Percentiles rank a stretch among this genome's conserved stretches.
Evolutionary conservation across 2,113 vertebrate genomes (phyloP).

Genomic region (Phrynocephalus versicolor): DNA sequence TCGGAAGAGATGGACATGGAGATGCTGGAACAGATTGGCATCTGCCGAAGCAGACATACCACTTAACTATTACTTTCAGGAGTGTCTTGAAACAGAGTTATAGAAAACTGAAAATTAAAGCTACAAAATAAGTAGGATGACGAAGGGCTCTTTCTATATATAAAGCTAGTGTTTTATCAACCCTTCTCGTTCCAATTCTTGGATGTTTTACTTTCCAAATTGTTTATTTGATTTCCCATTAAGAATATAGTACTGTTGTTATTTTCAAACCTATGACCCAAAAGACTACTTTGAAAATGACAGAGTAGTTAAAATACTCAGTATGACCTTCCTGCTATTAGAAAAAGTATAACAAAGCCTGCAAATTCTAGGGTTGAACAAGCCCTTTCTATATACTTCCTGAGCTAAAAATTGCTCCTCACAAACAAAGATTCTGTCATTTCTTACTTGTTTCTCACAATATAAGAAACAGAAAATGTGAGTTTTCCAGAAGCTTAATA

Average conservation of each 20-base stretch:
- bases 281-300: constrained; percentile 15
- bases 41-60: background rate
- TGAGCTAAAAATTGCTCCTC: constrained; percentile 3
- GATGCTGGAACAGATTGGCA: background rate
- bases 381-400: constrained; percentile 8
- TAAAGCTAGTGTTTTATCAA: background rate
- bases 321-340: background rate
- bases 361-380: background rate
- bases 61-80: background rate
- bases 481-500: background rate
- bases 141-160: background rate
- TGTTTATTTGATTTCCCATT: background rate
- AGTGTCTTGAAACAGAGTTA: background rate
- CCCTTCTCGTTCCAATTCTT: background rate
- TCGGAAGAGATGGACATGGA: background rate
- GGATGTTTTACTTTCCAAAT: background rate
- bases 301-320: constrained; percentile 8
- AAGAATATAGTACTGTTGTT: background rate
- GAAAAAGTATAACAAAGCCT: background rate
- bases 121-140: background rate
- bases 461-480: background rate
- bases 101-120: background rate
- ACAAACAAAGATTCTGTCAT: background rate
- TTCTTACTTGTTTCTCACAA: background rate
- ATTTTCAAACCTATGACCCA: background rate